phyloP scores from a whole-genome alignment of 2,797 vertebrate species.

The Dicrostonyx torquatus region DNA sequence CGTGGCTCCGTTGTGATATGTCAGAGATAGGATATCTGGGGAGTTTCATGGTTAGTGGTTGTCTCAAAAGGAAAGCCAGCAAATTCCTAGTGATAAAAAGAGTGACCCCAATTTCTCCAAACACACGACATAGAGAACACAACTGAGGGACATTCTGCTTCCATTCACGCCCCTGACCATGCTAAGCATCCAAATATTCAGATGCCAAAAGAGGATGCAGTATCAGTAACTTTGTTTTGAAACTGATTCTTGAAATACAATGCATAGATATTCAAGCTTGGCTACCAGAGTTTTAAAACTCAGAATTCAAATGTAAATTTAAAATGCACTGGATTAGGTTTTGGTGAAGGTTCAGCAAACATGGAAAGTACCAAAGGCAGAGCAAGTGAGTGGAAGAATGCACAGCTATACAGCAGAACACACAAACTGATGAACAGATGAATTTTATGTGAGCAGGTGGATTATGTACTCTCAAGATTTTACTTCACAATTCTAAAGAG shows the following conservation, averaged over 20 bases:
- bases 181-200: neutral
- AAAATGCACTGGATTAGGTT: neutral
- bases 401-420: neutral
- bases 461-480: neutral
- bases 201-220: neutral
- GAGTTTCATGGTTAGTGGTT: neutral
- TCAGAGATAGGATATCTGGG: slow-evolving; percentile 19
- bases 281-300: neutral
- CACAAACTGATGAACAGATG: neutral
- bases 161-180: neutral
- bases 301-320: slow-evolving; percentile 8
- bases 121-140: neutral
- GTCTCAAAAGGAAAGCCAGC: slow-evolving; percentile 4
- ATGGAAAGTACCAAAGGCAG: neutral
- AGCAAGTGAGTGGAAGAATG: neutral
- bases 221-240: neutral
- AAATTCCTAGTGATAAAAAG: neutral
- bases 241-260: slow-evolving; percentile 31
- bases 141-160: neutral
- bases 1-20: slow-evolving; percentile 52
- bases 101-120: neutral
- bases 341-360: neutral
- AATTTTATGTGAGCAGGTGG: neutral
- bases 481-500: slow-evolving; percentile 5
- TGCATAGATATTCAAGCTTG: neutral